These are phyloP conservation scores for Malurus alboscapulatus DNA, from an alignment of 2,113 vertebrate species.

Conservation along the genomic window DNA sequence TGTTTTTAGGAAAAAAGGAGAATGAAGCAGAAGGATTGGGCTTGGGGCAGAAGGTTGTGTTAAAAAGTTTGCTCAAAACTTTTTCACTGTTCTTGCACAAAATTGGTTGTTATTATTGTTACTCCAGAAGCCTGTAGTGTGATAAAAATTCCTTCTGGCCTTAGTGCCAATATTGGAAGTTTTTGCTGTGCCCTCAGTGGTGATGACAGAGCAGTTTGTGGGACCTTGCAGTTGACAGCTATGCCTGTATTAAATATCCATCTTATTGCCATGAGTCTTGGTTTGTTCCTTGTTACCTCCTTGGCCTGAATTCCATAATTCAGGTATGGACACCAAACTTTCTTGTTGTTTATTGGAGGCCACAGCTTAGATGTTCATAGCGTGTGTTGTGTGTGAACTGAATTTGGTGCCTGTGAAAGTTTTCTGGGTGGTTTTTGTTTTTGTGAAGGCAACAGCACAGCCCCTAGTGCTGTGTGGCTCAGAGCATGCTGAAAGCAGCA, in stretches of 20 bases:
- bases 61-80: background rate
- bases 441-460: background rate
- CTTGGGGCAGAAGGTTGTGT: background rate
- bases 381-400: background rate
- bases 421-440: background rate
- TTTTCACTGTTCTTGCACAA: background rate
- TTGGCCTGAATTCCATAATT: background rate
- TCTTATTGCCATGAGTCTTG: background rate
- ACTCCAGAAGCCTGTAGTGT: background rate
- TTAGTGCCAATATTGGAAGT: background rate
- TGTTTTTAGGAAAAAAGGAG: background rate
- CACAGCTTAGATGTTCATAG: background rate
- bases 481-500: background rate
- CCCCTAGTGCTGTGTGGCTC: rapidly evolving
- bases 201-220: background rate
- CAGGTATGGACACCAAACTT: background rate
- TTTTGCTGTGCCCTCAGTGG: background rate
- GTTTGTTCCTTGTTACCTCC: background rate
- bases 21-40: background rate
- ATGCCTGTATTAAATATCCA: background rate
- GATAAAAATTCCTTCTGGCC: background rate
- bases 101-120: background rate
- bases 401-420: background rate
- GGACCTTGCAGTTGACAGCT: background rate
- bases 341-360: background rate